Evolutionary conservation across 2,888 invertebrate species (phyloP).

Genomic region (Calliphora vomitoria): DNA sequence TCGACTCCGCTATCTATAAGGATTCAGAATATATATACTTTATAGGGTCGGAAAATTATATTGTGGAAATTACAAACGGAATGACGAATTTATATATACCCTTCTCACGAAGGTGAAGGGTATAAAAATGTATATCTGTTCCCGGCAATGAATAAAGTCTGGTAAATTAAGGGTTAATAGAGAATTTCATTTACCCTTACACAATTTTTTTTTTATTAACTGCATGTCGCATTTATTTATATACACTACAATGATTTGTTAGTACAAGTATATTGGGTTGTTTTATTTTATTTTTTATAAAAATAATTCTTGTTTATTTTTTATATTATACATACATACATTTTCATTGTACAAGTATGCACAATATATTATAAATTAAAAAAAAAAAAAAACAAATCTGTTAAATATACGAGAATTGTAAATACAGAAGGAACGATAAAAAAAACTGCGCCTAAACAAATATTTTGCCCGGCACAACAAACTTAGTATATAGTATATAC

Average conservation of each 20-base stretch:
- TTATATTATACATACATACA: slow-evolving; percentile 6
- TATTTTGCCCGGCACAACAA: slow-evolving; percentile 24
- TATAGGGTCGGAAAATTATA: too few species aligned
- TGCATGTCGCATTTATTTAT: not conserved
- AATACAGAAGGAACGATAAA: not conserved
- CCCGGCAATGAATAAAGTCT: too few species aligned
- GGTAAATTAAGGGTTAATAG: not conserved
- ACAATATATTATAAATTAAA: not conserved
- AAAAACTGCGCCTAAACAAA: slow-evolving; percentile 35
- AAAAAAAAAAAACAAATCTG: too few species aligned
- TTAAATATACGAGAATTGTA: not conserved
- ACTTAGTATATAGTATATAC: not conserved
- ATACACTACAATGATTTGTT: not conserved
- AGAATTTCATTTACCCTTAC: not conserved
- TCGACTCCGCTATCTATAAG: too few species aligned
- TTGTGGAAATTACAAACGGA: too few species aligned
- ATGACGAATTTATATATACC: too few species aligned
- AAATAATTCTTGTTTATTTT: slow-evolving; percentile 24
- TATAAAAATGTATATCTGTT: too few species aligned
- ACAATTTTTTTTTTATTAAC: not conserved
- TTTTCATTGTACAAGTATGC: too few species aligned
- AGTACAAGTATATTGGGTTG: not conserved
- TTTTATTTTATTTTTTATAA: not conserved
- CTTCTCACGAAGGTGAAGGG: too few species aligned
- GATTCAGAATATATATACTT: too few species aligned